A percentile compares a stretch with the other conserved stretches of the same genome.
Evolutionary conservation across 2,113 vertebrate genomes (phyloP).

Genomic region (Euleptes europaea): DNA sequence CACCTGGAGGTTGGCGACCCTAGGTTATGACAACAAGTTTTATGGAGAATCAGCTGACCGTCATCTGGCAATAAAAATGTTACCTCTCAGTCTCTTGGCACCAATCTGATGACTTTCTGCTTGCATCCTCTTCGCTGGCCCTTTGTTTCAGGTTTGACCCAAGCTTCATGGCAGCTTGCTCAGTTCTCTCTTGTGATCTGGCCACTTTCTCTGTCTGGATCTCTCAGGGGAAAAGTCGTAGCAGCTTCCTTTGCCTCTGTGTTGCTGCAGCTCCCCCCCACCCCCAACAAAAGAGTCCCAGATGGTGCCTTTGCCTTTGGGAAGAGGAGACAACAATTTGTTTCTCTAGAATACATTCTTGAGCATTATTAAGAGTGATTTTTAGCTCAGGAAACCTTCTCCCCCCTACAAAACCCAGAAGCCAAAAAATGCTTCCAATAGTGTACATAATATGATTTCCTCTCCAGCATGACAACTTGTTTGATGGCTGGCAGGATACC

Average conservation of each 20-base stretch:
- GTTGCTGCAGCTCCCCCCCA: neutral
- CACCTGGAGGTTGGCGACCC: no score
- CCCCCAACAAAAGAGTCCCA: neutral
- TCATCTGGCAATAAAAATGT: neutral
- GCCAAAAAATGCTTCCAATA: neutral
- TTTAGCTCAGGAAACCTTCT: neutral
- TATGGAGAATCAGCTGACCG: neutral
- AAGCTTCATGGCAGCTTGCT: neutral
- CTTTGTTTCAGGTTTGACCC: neutral
- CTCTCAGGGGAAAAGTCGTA: neutral
- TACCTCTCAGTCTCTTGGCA: neutral
- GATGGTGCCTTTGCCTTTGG: constrained; percentile 27
- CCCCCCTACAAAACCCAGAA: neutral
- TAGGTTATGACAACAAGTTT: neutral
- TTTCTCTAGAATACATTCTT: neutral
- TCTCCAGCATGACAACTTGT: neutral
- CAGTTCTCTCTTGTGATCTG: neutral
- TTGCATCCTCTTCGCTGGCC: neutral
- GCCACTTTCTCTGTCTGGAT: neutral
- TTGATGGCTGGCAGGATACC: neutral
- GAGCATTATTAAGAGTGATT: constrained; percentile 26
- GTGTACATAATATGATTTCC: neutral
- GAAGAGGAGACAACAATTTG: constrained; percentile 8
- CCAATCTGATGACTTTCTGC: neutral
- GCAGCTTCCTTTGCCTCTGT: neutral